phyloP scores from a whole-genome alignment of 2,113 vertebrate species.

The Orcinus orca region DNA sequence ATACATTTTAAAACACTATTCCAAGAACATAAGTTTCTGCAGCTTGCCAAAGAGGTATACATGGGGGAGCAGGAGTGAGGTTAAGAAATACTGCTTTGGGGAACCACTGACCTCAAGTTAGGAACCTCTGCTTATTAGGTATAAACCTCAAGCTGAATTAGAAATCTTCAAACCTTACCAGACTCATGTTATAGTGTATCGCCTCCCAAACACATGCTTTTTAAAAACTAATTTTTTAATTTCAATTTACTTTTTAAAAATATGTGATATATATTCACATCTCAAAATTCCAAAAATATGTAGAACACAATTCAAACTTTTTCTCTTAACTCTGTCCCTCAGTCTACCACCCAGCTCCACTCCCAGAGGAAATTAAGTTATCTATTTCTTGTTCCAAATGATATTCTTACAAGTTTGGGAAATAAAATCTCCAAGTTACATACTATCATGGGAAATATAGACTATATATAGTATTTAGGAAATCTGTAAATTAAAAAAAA shows the following conservation, averaged over 20 bases:
- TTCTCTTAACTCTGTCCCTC: not conserved
- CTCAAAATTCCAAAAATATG: too few species aligned
- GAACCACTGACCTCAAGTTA: not conserved
- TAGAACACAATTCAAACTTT: not conserved
- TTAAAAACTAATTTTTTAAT: too few species aligned
- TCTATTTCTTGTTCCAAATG: not conserved
- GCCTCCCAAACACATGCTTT: too few species aligned
- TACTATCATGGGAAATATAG: not conserved
- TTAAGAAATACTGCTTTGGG: not conserved
- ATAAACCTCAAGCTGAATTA: not conserved
- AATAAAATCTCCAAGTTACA: not conserved
- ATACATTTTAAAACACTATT: not conserved
- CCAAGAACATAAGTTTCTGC: not conserved
- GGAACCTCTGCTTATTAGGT: not conserved
- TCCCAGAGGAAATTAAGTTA: not conserved
- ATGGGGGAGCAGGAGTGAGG: not conserved
- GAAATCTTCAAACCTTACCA: not conserved
- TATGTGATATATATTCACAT: too few species aligned
- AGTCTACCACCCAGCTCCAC: too few species aligned
- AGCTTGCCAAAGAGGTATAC: not conserved
- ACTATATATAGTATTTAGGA: not conserved
- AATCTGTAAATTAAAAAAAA: not conserved
- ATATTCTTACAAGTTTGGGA: not conserved
- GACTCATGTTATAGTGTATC: too few species aligned
- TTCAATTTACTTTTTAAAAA: too few species aligned